Evolutionary conservation across 2,888 invertebrate genomes (phyloP), one percentile per base, ranked within the genome.

Genomic region (Pseudanteris insignis): DNA sequence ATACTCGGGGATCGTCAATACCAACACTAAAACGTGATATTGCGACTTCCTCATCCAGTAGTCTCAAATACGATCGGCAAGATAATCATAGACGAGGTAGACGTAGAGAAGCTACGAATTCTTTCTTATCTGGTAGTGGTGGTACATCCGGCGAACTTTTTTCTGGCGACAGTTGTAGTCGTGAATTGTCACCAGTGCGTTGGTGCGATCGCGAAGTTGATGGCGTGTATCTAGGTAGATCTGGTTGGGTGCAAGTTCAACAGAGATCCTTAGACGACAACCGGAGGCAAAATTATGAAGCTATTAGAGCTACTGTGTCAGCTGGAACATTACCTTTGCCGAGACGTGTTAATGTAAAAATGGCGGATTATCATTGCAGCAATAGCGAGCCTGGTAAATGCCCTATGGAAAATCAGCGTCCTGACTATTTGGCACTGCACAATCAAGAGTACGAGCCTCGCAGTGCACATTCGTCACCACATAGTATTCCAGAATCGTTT

Each of bases 171-270:
- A 76, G 74, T 38, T 82, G 81, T 66, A 81, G 81, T 63, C 74
- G 85, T 2, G 85, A 85, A 67, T 70, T 85, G 32, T 85, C 85
- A 0, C 85, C 85, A 2, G 85, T 85, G 6, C 76, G 84, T 57
- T 84, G 85, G 85, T 84, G 84, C 71, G 85, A 85, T 65, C 75
- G 83, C 4, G 85, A 85, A 72, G 85, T 85, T 3, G 85, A 85
- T 64, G 85, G 85, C 0, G 85, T 85, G 2, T 85, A 84, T 67
- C 70, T 85, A 10, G 84, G 84, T 1, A 77, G 83, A 53, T 84
- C 84, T 0, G 84, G 84, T 4, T 84, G 84, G 84, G 84, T 84
- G 1, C 81, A 83, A 71, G 85, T 85, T 1, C 84, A 85, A 58
- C 85, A 84, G 63, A 73, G 84, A 32, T 84, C 84, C 0, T 67